phyloP scores from a whole-genome alignment of 2,113 vertebrate genomes.

The Rhinogobius similis region DNA sequence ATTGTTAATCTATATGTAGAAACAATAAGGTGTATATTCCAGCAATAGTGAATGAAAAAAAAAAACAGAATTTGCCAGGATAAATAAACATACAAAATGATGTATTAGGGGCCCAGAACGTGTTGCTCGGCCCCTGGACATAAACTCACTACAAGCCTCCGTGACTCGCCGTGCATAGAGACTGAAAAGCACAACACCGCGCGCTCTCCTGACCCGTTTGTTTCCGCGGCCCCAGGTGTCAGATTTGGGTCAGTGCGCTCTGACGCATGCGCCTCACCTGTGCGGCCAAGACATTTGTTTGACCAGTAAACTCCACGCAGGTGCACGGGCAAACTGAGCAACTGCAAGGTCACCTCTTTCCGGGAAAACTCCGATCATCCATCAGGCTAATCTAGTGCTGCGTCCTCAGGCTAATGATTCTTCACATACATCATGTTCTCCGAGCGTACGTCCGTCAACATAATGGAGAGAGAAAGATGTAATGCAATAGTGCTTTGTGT shows the following conservation, averaged over 20 bases:
- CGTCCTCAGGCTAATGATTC: not conserved
- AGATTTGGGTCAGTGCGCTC: slow-evolving; percentile 52
- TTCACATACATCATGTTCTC: slow-evolving; percentile 7
- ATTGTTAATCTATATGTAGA: too few relatives aligned
- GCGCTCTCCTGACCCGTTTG: not conserved
- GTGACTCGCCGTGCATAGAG: not conserved
- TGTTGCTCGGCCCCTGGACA: too few relatives aligned
- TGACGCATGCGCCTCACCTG: slow-evolving; percentile 31
- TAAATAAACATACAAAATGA: too few relatives aligned
- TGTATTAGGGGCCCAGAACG: too few relatives aligned
- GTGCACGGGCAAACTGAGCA: slow-evolving; percentile 20
- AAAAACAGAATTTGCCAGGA: too few relatives aligned
- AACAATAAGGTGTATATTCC: too few relatives aligned
- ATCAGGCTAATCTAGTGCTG: slow-evolving; percentile 13
- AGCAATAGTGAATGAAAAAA: too few relatives aligned
- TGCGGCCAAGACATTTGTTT: slow-evolving; percentile 40
- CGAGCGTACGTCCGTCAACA: not conserved
- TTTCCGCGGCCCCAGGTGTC: slow-evolving; percentile 40
- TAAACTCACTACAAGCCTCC: too few relatives aligned
- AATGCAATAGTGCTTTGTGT: slow-evolving; percentile 31
- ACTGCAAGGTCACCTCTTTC: slow-evolving; percentile 26
- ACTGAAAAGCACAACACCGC: slow-evolving; percentile 2
- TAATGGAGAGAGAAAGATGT: slow-evolving; percentile 13
- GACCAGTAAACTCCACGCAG: slow-evolving; percentile 37
- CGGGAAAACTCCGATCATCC: slow-evolving; percentile 21